phyloP scores from a whole-genome alignment of 2,113 vertebrate species.

The Hystrix brachyura region DNA sequence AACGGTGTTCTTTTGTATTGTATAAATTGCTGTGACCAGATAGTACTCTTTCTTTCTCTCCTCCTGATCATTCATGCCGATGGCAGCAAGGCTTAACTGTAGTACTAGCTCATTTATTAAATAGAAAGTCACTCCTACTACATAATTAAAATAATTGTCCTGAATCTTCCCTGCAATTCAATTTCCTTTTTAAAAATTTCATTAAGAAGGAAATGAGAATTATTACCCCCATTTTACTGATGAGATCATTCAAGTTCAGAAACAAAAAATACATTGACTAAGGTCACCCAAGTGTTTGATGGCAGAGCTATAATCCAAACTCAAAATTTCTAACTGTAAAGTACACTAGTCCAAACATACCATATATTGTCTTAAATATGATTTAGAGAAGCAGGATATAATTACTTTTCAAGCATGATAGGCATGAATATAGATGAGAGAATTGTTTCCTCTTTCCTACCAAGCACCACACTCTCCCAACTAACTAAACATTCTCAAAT shows the following conservation, averaged over 20 bases:
- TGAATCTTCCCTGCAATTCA: background rate
- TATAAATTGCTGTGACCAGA: background rate
- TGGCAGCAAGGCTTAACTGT: background rate
- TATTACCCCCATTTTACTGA: slow-evolving; percentile 10
- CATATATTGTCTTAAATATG: background rate
- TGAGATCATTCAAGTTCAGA: background rate
- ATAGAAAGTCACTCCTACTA: background rate
- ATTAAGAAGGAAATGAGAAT: background rate
- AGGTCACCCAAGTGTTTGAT: background rate
- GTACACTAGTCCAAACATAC: background rate
- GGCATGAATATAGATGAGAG: background rate
- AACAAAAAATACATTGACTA: background rate
- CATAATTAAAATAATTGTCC: background rate
- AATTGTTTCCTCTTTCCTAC: background rate
- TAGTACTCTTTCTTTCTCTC: background rate
- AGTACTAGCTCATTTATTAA: slow-evolving; percentile 50
- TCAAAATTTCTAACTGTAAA: background rate
- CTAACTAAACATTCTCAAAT: background rate
- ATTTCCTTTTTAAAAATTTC: background rate
- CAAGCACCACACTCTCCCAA: background rate
- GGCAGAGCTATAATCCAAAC: background rate
- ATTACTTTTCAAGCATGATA: background rate
- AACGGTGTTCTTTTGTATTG: background rate
- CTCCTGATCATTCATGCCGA: background rate
- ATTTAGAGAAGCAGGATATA: background rate